Evolutionary conservation across 2,113 vertebrate species (phyloP).

Genomic region (Nipponia nippon): DNA sequence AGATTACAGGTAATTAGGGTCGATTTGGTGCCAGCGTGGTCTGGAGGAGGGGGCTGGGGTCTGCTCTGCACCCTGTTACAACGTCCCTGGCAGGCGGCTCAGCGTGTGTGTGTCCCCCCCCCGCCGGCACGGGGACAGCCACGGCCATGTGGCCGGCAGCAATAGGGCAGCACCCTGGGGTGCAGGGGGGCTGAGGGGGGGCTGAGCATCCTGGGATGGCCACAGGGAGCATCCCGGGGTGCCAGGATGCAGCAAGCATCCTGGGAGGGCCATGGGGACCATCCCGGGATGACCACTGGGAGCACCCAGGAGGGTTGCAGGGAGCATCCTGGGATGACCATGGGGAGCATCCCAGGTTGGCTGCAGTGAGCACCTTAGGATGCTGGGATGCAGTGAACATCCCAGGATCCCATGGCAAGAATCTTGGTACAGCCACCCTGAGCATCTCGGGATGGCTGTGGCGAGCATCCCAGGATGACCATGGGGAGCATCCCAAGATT

Average conservation of each 20-base stretch:
- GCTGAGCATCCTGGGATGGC: background rate
- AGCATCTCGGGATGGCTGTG: accelerated
- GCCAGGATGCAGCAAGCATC: background rate
- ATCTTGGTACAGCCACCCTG: background rate
- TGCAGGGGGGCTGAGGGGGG: accelerated
- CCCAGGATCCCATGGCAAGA: background rate
- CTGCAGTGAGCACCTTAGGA: too few relatives aligned
- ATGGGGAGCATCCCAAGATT: background rate
- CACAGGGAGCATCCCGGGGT: accelerated
- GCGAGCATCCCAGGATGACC: background rate
- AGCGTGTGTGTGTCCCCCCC: accelerated
- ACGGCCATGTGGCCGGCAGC: accelerated
- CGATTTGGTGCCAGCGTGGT: background rate
- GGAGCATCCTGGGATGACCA: background rate
- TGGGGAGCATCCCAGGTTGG: too few relatives aligned
- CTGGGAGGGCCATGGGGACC: background rate
- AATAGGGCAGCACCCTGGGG: background rate
- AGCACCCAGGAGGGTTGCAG: background rate
- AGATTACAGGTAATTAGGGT: background rate
- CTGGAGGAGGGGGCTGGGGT: background rate
- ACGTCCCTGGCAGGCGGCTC: background rate
- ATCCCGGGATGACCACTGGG: too few relatives aligned
- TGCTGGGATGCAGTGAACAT: background rate
- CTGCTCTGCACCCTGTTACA: accelerated
- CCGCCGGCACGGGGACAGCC: accelerated